phyloP scores from a whole-genome alignment of 2,113 vertebrate species.

The Nothocercus nigrocapillus region DNA sequence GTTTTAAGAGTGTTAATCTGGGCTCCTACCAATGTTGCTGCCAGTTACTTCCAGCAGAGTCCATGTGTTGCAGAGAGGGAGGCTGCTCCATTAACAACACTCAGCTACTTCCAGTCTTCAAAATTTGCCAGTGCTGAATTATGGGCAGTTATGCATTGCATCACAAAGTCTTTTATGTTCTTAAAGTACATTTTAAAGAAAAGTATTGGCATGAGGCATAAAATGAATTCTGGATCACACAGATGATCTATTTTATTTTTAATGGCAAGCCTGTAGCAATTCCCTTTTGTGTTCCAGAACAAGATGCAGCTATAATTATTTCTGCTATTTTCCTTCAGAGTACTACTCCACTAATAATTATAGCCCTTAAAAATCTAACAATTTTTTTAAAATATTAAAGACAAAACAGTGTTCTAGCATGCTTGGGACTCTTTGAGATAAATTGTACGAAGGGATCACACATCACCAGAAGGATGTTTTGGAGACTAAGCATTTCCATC shows the following conservation, averaged over 20 bases:
- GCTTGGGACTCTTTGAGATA: background rate
- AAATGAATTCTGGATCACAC: background rate
- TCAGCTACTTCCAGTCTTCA: background rate
- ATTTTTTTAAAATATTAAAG: background rate
- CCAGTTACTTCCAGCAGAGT: background rate
- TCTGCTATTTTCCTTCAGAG: background rate
- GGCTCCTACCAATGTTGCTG: background rate
- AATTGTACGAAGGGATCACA: background rate
- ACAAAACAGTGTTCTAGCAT: background rate
- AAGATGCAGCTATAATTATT: background rate
- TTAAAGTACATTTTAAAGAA: background rate
- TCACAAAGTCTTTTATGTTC: background rate
- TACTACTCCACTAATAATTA: background rate
- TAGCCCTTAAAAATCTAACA: background rate
- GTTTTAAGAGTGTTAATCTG: background rate
- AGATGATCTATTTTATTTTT: background rate
- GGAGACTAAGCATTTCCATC: background rate
- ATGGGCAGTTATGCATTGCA: background rate
- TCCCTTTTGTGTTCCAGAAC: background rate
- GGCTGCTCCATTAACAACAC: background rate
- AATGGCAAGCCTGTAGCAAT: background rate
- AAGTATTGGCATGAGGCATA: background rate
- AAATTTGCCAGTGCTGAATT: background rate
- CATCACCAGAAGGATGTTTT: background rate
- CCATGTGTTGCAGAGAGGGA: fast-evolving